These are phyloP conservation scores for Lymantria monacha DNA, from an alignment of 2,888 invertebrate genomes.

Conservation along the genomic window DNA sequence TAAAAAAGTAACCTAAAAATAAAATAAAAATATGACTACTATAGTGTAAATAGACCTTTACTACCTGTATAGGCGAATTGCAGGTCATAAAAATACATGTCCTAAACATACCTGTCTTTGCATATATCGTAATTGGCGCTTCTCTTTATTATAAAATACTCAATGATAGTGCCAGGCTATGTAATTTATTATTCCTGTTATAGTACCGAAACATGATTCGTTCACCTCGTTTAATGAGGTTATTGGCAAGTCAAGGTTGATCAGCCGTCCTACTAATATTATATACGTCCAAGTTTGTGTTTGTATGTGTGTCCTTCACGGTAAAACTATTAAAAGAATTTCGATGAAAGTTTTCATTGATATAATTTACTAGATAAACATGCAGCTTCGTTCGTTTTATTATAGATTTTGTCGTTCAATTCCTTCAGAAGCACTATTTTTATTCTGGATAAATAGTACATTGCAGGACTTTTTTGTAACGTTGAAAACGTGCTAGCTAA, in stretches of 20 bases:
- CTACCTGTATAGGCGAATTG: neutral
- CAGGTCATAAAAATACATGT: neutral
- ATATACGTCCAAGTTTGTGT: constrained; percentile 21
- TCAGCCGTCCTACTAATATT: constrained; percentile 46
- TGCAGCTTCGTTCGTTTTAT: too few species aligned
- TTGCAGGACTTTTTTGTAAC: too few species aligned
- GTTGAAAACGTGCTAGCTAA: too few species aligned
- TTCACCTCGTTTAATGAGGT: constrained; percentile 44
- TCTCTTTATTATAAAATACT: constrained; percentile 1
- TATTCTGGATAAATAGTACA: too few species aligned
- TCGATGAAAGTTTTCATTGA: too few species aligned
- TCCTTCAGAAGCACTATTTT: too few species aligned
- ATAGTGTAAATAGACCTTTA: neutral
- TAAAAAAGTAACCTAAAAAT: too few species aligned
- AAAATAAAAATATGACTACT: too few species aligned
- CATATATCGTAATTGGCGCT: constrained; percentile 2
- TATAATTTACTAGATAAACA: too few species aligned
- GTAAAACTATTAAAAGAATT: too few species aligned
- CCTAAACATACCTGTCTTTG: neutral
- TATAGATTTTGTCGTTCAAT: too few species aligned
- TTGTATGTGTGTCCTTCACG: too few species aligned
- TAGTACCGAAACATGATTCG: constrained; percentile 45
- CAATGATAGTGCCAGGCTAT: constrained; percentile 5
- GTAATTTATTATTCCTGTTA: constrained; percentile 38
- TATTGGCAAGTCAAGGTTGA: constrained; percentile 51